Base-by-base conservation (phyloP, 2,113 vertebrate genomes). In the Aythya baeri region DNA sequence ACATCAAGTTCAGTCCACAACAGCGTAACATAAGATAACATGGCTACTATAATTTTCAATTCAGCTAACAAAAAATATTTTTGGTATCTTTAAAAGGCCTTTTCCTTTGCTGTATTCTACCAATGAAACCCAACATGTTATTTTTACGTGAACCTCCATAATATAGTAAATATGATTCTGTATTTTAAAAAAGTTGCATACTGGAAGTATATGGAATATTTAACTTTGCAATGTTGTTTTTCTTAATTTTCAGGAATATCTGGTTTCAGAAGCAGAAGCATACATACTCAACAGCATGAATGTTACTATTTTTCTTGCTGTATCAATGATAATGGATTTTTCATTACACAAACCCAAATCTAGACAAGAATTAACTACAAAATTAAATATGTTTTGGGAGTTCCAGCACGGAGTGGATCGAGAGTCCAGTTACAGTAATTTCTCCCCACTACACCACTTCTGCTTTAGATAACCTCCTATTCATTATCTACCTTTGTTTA, bases 401-500 rank as follows among this genome's bases (percentile, higher is more conserved):
- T 65, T 91, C 73, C 84, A 86, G 65, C 27, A 83, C 10, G 54
- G 57, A 86, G 41, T 3, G 23, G 57, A 76, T 63, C 59, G 73
- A 38, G 54, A 72, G 58, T 89, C 46, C 83, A 80, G 74, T 9
- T 46, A 67, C 0, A 62, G 34, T 15, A 63, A 92, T 43, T 18
- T 58, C 88, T 83, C 61, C 93, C 85, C 84, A 74, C 81, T 73
- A 78, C 87, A 93, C 61, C 57, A 86, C 72, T 94, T 88, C n/a
- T 27, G 94, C 36, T 36, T 89, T 83, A 89, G 80, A 75, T 62
- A 72, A 88, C 61, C 66, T 95, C 86, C 87, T 88, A 68, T 66
- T 79, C 55, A 41, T 62, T 59, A 82, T 83, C 83, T 68, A 89
- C 86, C 96, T 97, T 87, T 82, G 81, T 71, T 94, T 88, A 87